phyloP scores from a whole-genome alignment of 2,888 invertebrate species.

The Watsonalla cultraria region DNA sequence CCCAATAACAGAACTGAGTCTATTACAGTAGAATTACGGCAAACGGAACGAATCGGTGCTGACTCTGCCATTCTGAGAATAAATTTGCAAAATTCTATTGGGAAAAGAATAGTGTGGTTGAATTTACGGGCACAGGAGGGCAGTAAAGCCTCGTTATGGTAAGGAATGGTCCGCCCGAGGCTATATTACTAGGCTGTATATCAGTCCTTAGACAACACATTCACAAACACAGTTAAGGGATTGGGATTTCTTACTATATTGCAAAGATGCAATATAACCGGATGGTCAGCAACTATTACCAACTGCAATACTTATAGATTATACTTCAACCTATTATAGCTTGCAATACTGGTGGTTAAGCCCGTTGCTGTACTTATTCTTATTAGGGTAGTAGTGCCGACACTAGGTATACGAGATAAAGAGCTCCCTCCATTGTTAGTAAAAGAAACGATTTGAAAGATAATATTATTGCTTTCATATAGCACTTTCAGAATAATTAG shows the following conservation, averaged over 20 bases:
- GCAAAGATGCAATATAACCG: too few species aligned
- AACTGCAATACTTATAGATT: too few species aligned
- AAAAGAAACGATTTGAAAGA: too few species aligned
- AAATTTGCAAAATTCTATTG: constrained; percentile 66
- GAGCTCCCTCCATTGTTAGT: too few species aligned
- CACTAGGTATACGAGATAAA: too few species aligned
- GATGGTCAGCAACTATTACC: too few species aligned
- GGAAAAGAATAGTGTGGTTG: constrained; percentile 68
- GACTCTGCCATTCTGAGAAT: constrained; percentile 47
- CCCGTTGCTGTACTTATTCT: too few species aligned
- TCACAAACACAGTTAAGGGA: neutral
- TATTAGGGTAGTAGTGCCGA: too few species aligned
- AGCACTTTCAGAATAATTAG: neutral
- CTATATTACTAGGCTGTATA: constrained; percentile 39
- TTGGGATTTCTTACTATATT: neutral
- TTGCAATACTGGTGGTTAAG: too few species aligned
- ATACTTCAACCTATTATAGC: too few species aligned
- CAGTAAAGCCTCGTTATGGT: constrained; percentile 72
- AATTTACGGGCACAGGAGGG: constrained; percentile 68
- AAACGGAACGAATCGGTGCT: constrained; percentile 42
- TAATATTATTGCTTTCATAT: too few species aligned
- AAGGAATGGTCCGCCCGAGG: constrained; percentile 66
- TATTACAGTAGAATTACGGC: constrained; percentile 12
- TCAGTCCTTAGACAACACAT: constrained; percentile 31
- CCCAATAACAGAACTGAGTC: constrained; percentile 7